Base-by-base conservation (phyloP, 2,797 vertebrate species). In the Anguilla anguilla region DNA sequence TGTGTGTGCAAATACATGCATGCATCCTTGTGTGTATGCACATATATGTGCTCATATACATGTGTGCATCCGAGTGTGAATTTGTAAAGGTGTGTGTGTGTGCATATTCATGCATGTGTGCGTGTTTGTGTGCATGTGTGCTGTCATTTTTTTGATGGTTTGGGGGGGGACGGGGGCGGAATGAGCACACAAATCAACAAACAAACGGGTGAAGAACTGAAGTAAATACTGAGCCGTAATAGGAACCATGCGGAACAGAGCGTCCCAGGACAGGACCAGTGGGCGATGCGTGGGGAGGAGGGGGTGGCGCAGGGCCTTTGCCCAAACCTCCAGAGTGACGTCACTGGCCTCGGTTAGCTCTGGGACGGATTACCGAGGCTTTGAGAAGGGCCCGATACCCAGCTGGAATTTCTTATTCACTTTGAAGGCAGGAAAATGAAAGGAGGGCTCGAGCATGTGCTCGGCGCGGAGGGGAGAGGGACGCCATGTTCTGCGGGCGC, bases 371-470 rank as follows among this genome's bases (percentile, higher is more conserved):
- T 88, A 88, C 55, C 6, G 51, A 59, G 69, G 69, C 87, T 85
- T 61, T 77, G 53, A 84, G 51, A 19, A 25, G 2, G 35, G 35
- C 57, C 84, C 57, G 72, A 88, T 59, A 79, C 84, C 81, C 87
- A 88, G 87, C 83, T 85, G 84, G 67, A 85, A 79, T 85, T 88
- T 88, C 72, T 85, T 88, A 85, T 57, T 81, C 39, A 46, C 84
- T 88, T 85, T 84, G 49, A 88, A 85, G 77, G 55, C 59, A 53
- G 83, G 83, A 85, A 49, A 64, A 51, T 31, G 49, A 55, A 85
- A 64, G 35, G 15, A 19, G 19, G 84, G 84, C 2, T 5, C 17
- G n/a, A 0, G 77, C 13, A 35, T 72, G 87, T 72, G 43, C 77
- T 77, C 59, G 81, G 43, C 19, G 31, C 22, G 55, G 86, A 35